phyloP scores from a whole-genome alignment of 2,888 invertebrate species.

The Pachliopta kotzebuea region DNA sequence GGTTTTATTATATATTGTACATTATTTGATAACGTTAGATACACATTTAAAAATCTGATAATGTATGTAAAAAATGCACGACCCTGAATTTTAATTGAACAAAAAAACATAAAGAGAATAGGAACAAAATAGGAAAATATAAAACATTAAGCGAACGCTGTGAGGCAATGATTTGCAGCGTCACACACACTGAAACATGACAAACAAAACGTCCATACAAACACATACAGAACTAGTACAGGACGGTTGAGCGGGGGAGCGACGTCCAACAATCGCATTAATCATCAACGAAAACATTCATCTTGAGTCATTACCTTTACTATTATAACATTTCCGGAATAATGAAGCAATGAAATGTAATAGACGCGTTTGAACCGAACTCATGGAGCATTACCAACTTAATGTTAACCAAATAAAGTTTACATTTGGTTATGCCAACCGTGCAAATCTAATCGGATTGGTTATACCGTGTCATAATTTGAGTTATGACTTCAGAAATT shows the following conservation, averaged over 20 bases:
- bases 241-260: background rate
- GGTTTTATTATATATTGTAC: background rate
- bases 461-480: background rate
- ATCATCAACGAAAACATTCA: slow-evolving; percentile 34
- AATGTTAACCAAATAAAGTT: background rate
- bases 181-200: slow-evolving; percentile 16
- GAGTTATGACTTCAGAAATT: slow-evolving; percentile 15
- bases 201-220: slow-evolving; percentile 8
- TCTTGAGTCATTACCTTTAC: slow-evolving; percentile 31
- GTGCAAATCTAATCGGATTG: background rate
- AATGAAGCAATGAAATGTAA: slow-evolving; percentile 12
- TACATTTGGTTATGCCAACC: background rate
- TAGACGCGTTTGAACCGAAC: background rate
- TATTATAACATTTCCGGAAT: slow-evolving; percentile 30
- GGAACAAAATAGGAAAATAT: slow-evolving; percentile 39
- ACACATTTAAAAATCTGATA: background rate
- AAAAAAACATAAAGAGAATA: slow-evolving; percentile 35
- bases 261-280: slow-evolving; percentile 32
- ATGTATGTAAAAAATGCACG: background rate
- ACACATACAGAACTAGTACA: background rate
- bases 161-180: slow-evolving; percentile 30
- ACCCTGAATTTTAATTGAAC: background rate
- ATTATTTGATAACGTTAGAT: background rate
- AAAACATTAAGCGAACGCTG: slow-evolving; percentile 37
- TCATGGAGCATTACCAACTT: background rate